Evolutionary conservation across 2,888 invertebrate genomes (phyloP).

Genomic region (Pegoplata infirma): DNA sequence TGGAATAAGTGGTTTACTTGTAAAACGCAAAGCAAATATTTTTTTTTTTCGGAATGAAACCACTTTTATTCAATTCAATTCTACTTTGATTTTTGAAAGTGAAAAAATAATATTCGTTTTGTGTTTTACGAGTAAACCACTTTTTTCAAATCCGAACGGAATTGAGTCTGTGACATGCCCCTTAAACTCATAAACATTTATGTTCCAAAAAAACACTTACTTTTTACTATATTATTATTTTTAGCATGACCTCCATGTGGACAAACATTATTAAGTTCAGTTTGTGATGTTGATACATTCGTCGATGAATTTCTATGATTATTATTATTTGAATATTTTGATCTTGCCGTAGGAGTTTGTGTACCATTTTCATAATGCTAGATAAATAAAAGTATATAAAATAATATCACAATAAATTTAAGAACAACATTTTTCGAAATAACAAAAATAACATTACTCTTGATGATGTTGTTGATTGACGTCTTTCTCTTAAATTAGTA

Average conservation of each 20-base stretch:
- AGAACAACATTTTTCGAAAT: too few relatives aligned
- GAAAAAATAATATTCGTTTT: too few relatives aligned
- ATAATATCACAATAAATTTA: not conserved
- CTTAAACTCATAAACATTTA: too few relatives aligned
- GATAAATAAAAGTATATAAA: not conserved
- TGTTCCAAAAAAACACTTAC: too few relatives aligned
- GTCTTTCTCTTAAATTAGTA: conserved; percentile 70
- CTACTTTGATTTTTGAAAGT: too few relatives aligned
- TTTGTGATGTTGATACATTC: conserved; percentile 76
- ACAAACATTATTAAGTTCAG: conserved; percentile 76
- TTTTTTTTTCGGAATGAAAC: too few relatives aligned
- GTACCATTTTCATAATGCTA: conserved; percentile 73
- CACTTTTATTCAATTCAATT: too few relatives aligned
- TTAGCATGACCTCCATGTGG: conserved; percentile 74
- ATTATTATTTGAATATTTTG: conserved; percentile 71
- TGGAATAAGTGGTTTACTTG: too few relatives aligned
- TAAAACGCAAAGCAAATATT: too few relatives aligned
- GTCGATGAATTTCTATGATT: conserved; percentile 76
- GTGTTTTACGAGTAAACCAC: too few relatives aligned
- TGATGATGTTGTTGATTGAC: conserved; percentile 73
- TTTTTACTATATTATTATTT: conserved; percentile 72
- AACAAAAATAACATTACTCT: conserved; percentile 58
- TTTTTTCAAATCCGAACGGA: too few relatives aligned
- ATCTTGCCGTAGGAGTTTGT: conserved; percentile 73
- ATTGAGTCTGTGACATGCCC: too few relatives aligned